phyloP scores from a whole-genome alignment of 1,140 invertebrate species.

The Leptinotarsa texana region DNA sequence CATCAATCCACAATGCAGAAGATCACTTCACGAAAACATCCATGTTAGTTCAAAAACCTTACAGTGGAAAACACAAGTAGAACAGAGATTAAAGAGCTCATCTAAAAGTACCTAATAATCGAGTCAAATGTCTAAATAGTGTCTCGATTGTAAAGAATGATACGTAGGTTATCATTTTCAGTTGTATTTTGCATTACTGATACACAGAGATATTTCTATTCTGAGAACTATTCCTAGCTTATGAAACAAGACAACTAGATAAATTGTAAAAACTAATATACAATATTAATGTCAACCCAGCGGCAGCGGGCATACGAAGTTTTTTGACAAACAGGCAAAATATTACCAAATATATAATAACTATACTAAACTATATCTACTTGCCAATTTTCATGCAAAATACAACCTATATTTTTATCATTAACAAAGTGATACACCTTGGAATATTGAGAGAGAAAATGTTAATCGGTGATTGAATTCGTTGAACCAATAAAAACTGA shows the following conservation, averaged over 20 bases:
- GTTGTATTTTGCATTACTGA: not conserved
- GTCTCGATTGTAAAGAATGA: not conserved
- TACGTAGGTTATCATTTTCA: not conserved
- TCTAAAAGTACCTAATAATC: conserved; percentile 1
- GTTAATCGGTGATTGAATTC: not conserved
- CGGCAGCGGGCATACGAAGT: conserved; percentile 2
- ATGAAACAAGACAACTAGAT: not conserved
- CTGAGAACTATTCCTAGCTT: not conserved
- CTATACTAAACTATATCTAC: conserved; percentile 15
- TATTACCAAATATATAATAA: conserved; percentile 11
- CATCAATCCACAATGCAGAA: conserved; percentile 33
- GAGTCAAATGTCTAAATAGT: not conserved
- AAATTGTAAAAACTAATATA: no score
- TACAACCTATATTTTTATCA: conserved; percentile 31
- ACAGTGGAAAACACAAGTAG: conserved; percentile 22
- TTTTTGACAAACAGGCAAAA: conserved; percentile 22
- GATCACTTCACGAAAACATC: conserved; percentile 24
- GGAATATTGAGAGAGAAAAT: not conserved
- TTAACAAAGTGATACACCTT: conserved; percentile 19
- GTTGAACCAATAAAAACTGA: not conserved
- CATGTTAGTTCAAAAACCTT: conserved; percentile 19
- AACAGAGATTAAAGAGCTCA: not conserved
- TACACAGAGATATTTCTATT: not conserved
- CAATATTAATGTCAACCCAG: no score
- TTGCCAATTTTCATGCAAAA: conserved; percentile 31